These are phyloP conservation scores for Oreochromis spilurus DNA, from an alignment of 2,113 vertebrate species.

Conservation along the genomic window DNA sequence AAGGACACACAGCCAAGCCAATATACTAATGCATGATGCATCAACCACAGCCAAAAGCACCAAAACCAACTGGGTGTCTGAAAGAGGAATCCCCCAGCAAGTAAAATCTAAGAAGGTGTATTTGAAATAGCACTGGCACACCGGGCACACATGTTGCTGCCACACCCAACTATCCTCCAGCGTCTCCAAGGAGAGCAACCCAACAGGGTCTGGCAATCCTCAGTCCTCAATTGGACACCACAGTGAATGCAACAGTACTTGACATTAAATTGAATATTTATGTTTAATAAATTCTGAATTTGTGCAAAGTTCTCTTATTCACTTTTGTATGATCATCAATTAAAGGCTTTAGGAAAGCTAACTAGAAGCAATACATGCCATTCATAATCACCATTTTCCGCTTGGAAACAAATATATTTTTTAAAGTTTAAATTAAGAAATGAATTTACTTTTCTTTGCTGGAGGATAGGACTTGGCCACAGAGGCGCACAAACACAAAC, in stretches of 20 bases:
- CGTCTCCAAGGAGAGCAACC: not conserved
- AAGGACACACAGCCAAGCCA: not conserved
- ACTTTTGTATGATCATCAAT: not conserved
- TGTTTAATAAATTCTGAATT: not conserved
- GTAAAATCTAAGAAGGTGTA: not conserved
- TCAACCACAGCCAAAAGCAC: not conserved
- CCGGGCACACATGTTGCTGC: not conserved
- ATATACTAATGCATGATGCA: not conserved
- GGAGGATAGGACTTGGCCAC: not conserved
- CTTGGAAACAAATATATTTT: not conserved
- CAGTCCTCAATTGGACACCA: not conserved
- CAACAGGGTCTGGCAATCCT: not conserved
- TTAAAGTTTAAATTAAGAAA: not conserved
- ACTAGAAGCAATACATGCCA: not conserved
- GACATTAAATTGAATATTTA: not conserved
- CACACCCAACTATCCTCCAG: not conserved
- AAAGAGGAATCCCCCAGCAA: not conserved
- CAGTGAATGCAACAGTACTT: not conserved
- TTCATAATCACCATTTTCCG: not conserved
- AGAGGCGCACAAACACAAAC: not conserved
- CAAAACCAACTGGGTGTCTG: not conserved
- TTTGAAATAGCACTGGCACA: not conserved
- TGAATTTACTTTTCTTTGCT: not conserved
- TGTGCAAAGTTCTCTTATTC: not conserved
- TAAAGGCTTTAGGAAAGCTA: not conserved